Conservation (phyloP, 2,888 invertebrate genomes). For the Zhuqinia jingwanae region DNA sequence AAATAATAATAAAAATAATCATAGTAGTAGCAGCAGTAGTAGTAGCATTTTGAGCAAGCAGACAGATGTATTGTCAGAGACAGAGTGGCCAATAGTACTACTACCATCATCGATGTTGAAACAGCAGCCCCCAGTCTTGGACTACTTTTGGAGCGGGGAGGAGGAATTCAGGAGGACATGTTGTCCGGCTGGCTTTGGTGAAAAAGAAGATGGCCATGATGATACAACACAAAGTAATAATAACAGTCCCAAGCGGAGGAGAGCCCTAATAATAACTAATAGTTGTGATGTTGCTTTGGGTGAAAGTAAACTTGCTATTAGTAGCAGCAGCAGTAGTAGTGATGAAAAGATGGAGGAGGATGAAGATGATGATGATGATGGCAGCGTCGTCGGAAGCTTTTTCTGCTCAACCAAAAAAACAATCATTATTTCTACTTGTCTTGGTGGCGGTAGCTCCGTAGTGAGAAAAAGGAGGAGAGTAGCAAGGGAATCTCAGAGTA, state of each 20-base stretch:
- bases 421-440: too few relatives aligned
- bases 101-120: too few relatives aligned
- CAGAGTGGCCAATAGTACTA: background rate
- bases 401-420: too few relatives aligned
- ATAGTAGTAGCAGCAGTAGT: background rate
- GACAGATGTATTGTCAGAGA: background rate
- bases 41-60: constrained; percentile 29
- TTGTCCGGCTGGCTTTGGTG: constrained; percentile 11
- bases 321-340: background rate
- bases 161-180: background rate
- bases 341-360: background rate
- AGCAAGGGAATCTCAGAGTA: background rate
- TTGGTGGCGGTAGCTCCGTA: background rate
- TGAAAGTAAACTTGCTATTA: constrained; percentile 10
- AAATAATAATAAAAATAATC: constrained; percentile 25
- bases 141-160: constrained; percentile 27
- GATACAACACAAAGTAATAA: background rate
- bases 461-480: constrained; percentile 14
- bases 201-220: background rate
- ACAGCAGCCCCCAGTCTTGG: constrained; percentile 21
- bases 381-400: background rate
- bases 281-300: constrained; percentile 20
- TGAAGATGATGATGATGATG: background rate
- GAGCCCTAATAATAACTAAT: constrained; percentile 29
- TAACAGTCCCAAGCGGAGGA: constrained; percentile 14